Evolutionary conservation across 1,140 invertebrate species (phyloP), one percentile per base, ranked within the genome.

Genomic region (Drosophila kohkoa): DNA sequence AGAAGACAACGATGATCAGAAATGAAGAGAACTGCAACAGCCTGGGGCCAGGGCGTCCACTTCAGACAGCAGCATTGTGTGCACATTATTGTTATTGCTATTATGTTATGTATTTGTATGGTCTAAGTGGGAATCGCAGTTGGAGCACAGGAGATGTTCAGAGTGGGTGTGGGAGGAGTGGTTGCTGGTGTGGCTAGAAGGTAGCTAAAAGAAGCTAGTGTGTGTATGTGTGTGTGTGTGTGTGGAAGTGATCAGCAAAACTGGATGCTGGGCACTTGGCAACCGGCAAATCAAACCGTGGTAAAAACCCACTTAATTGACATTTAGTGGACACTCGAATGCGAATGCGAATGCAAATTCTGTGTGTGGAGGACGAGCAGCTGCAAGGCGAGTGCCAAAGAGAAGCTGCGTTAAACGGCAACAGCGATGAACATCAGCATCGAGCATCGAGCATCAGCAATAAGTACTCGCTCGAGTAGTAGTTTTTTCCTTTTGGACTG

Each of bases 311-410:
- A 89, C 85, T 89, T 89, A 89, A 89, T 89, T 89, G 85, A 89
- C 85, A 83, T 89, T 89, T 90, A 89, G 85, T 89, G 86, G 86
- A 90, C 85, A 89, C 85, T 90, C 86, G 77, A 89, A 89, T 78
- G 85, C 71, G 63, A 55, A n/a, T 45, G 32, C 35, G 25, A 55
- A 70, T 75, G 58, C 72, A 79, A 89, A 86, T 87, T 67, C 70
- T 52, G 48, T 25, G 32, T 8, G 32, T 45, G 51, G 64, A 63
- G 57, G 54, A 57, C 49, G 51, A 62, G 67, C 46, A 28, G 54
- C 46, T 73, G 69, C 52, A 76, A 20, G 20, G 35, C 66, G 64
- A 75, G 74, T 65, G 59, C 65, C 65, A 65, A 46, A 58, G 41
- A 75, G 65, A 62, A 69, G 67, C 79, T 76, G 78, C 82, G 82